phyloP scores from a whole-genome alignment of 2,888 invertebrate genomes.

The Euclidia mi region DNA sequence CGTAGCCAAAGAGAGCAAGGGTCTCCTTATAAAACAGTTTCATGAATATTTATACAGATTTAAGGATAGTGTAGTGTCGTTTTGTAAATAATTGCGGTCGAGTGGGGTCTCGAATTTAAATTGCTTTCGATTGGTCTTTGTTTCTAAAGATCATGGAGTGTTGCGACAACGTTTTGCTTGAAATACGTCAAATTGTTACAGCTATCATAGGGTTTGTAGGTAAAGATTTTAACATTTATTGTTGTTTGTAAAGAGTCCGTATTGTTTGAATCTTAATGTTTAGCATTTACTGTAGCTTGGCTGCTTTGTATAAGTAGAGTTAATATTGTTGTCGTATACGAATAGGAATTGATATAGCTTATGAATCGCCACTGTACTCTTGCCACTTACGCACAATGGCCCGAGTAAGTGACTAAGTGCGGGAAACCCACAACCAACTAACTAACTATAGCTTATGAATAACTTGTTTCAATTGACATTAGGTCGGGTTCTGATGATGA shows the following conservation, averaged over 20 bases:
- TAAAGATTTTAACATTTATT: neutral
- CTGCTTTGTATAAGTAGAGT: neutral
- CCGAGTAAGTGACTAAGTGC: too few relatives aligned
- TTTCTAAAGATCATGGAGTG: slow-evolving; percentile 49
- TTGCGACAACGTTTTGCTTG: slow-evolving; percentile 44
- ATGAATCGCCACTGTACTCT: too few relatives aligned
- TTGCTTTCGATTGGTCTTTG: slow-evolving; percentile 62
- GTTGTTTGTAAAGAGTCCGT: neutral
- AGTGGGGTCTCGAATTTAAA: slow-evolving; percentile 72
- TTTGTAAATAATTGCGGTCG: slow-evolving; percentile 75
- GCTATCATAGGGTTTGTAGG: slow-evolving; percentile 2
- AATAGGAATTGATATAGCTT: too few relatives aligned
- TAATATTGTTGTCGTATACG: too few relatives aligned
- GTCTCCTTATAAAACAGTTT: slow-evolving; percentile 74
- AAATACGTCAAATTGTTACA: slow-evolving; percentile 15
- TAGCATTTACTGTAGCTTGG: neutral
- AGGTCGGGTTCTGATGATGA: too few relatives aligned
- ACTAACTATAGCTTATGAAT: too few relatives aligned
- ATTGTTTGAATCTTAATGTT: neutral
- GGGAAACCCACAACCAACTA: too few relatives aligned
- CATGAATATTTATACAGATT: slow-evolving; percentile 84
- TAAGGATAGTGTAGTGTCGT: slow-evolving; percentile 76
- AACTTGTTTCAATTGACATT: too few relatives aligned
- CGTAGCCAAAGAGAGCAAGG: slow-evolving; percentile 71
- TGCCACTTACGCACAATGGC: too few relatives aligned